These are phyloP conservation scores for Dreissena rostriformis DNA, from an alignment of 1,140 invertebrate genomes.

Conservation along the genomic window DNA sequence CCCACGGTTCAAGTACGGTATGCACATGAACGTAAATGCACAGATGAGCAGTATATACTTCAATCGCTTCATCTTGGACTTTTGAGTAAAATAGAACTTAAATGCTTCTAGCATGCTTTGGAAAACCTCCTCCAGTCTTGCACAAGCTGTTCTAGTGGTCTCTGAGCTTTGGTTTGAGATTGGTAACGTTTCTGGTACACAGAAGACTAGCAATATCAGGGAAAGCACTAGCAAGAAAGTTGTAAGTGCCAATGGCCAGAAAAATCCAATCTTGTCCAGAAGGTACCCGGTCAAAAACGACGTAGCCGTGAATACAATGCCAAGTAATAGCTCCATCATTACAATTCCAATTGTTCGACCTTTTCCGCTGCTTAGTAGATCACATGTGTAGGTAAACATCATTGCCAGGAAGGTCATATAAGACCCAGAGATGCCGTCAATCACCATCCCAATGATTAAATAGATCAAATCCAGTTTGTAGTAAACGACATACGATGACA, in stretches of 20 bases:
- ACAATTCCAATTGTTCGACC: slow-evolving; percentile 27
- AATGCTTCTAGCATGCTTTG: slow-evolving; percentile 11
- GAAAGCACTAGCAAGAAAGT: background rate
- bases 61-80: background rate
- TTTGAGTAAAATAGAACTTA: slow-evolving; percentile 28
- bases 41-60: slow-evolving; percentile 33
- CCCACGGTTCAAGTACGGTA: background rate
- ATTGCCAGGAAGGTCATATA: background rate
- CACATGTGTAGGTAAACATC: slow-evolving; percentile 37
- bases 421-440: slow-evolving; percentile 29
- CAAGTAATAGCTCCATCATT: slow-evolving; percentile 27
- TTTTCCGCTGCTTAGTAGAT: slow-evolving; percentile 28
- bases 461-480: slow-evolving; percentile 23
- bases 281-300: slow-evolving; percentile 14
- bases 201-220: slow-evolving; percentile 14
- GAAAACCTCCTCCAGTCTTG: background rate
- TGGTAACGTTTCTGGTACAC: slow-evolving; percentile 30
- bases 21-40: slow-evolving; percentile 20
- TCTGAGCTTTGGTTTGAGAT: background rate
- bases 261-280: background rate
- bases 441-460: slow-evolving; percentile 9
- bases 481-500: slow-evolving; percentile 10
- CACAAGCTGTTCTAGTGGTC: background rate
- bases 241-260: background rate
- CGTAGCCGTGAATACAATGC: slow-evolving; percentile 8